Evolutionary conservation across 1,140 invertebrate genomes (phyloP).

Genomic region (Pseudomyrmex dendroicus): DNA sequence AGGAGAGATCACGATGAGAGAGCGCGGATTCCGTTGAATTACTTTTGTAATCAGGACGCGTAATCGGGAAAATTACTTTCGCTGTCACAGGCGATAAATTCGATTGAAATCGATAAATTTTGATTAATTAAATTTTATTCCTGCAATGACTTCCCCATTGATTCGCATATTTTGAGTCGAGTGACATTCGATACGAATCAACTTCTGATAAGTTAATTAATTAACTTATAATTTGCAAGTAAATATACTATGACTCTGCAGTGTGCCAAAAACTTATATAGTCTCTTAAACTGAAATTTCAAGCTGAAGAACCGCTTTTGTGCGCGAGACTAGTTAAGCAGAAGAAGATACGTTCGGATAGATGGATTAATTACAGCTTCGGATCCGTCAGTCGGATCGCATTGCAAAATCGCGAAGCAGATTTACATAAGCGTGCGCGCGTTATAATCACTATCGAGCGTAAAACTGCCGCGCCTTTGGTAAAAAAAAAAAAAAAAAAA

Average conservation of each 20-base stretch:
- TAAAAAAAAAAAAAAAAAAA: constrained; percentile 15
- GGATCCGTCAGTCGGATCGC: not conserved
- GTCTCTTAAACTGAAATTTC: not conserved
- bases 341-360: not conserved
- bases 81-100: too few species aligned
- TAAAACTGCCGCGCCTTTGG: not conserved
- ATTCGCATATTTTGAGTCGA: too few species aligned
- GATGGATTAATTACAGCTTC: constrained; percentile 17
- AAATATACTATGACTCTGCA: not conserved
- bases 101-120: not conserved
- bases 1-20: constrained; percentile 2
- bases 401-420: constrained; percentile 19
- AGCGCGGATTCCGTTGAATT: constrained; percentile 1
- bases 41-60: constrained; percentile 10
- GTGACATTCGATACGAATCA: too few species aligned
- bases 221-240: not conserved
- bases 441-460: not conserved
- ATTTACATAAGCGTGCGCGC: constrained; percentile 8
- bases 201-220: not conserved
- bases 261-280: not conserved
- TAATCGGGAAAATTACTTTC: constrained; percentile 5
- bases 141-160: too few species aligned
- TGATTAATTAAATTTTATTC: too few species aligned
- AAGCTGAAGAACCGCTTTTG: not conserved
- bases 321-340: not conserved